These are phyloP conservation scores for Phallusia fumigata DNA, from an alignment of 23 tunicate species.

Conservation along the genomic window DNA sequence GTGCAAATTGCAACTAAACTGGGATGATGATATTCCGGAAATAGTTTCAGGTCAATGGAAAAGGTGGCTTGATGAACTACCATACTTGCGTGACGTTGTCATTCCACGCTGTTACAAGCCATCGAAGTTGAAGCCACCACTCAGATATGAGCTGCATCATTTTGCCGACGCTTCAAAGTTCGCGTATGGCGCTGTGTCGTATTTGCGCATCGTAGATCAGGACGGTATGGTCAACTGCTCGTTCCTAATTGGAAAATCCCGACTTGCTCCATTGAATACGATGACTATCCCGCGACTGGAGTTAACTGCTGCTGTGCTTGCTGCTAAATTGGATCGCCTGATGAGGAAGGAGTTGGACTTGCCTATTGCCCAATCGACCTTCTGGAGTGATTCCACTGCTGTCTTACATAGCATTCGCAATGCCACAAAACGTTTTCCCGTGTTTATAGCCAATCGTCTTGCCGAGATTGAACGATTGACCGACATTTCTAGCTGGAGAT, in stretches of 20 bases:
- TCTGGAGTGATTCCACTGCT: too few relatives aligned
- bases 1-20: conserved; percentile 4
- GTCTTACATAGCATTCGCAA: too few relatives aligned
- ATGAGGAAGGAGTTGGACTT: too few relatives aligned
- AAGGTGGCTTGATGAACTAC: neutral
- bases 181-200: conserved; percentile 35
- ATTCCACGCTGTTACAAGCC: conserved; percentile 8
- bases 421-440: too few relatives aligned
- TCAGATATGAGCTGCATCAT: conserved; percentile 16
- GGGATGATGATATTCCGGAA: conserved; percentile 32
- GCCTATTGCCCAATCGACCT: too few relatives aligned
- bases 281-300: too few relatives aligned
- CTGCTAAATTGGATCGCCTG: too few relatives aligned
- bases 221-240: conserved; percentile 10
- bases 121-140: neutral
- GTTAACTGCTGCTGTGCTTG: too few relatives aligned
- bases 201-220: conserved; percentile 2
- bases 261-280: conserved; percentile 34
- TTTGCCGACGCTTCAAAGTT: conserved; percentile 44
- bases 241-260: conserved; percentile 38
- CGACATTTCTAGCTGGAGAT: too few relatives aligned
- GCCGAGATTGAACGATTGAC: too few relatives aligned
- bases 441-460: too few relatives aligned
- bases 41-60: conserved; percentile 7
- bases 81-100: neutral